These are phyloP conservation scores for Azorinus chamasolen DNA, from an alignment of 2,888 invertebrate species.

Conservation along the genomic window DNA sequence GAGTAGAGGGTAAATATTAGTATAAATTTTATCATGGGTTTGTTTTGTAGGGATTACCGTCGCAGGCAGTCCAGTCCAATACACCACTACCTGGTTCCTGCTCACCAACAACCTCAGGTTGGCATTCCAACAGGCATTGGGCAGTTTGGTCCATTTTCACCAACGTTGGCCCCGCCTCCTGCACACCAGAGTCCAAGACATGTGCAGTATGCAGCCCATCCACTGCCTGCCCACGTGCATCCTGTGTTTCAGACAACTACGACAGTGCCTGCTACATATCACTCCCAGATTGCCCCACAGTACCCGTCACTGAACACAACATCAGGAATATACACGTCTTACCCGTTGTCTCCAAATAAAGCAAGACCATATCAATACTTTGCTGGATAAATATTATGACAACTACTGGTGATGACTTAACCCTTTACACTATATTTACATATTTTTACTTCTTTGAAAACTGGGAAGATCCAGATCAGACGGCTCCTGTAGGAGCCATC, in stretches of 20 bases:
- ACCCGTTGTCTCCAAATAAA: conserved; percentile 91
- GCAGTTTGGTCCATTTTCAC: conserved; percentile 82
- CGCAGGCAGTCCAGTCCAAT: conserved; percentile 87
- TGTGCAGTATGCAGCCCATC: conserved; percentile 90
- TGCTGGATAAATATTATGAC: conserved; percentile 68
- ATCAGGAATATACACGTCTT: conserved; percentile 89
- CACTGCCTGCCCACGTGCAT: conserved; percentile 93
- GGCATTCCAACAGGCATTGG: conserved; percentile 78
- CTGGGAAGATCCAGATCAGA: too few relatives aligned
- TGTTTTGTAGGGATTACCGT: conserved; percentile 88
- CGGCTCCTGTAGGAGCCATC: too few relatives aligned
- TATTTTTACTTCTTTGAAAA: too few relatives aligned
- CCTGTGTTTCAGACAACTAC: conserved; percentile 82
- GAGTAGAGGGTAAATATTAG: background rate
- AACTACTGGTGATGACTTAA: background rate
- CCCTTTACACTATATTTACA: too few relatives aligned
- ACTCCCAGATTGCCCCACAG: conserved; percentile 81
- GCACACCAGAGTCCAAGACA: conserved; percentile 91
- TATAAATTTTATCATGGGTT: background rate
- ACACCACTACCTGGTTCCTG: conserved; percentile 85
- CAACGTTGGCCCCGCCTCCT: conserved; percentile 91
- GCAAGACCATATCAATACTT: conserved; percentile 88
- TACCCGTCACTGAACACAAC: conserved; percentile 89
- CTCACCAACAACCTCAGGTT: conserved; percentile 84
- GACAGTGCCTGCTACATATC: conserved; percentile 72